Base-by-base conservation (phyloP, 2,113 vertebrate species). In the Channa argus region DNA sequence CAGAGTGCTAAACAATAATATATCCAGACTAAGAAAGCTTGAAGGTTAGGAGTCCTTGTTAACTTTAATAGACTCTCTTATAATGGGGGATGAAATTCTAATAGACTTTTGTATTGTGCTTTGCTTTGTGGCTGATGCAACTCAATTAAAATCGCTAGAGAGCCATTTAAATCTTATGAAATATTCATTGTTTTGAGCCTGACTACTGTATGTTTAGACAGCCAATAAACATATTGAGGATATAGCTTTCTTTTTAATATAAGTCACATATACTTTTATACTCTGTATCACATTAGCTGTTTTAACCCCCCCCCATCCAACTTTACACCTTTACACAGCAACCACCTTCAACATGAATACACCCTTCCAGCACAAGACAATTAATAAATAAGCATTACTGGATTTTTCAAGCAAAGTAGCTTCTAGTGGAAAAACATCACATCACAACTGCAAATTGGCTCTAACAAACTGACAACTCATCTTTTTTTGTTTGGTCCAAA, bases 31-130 rank as follows among this genome's bases (percentile, higher is more conserved):
- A 77, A 76, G 66, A 87, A 70, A 78, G 68, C 74, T 63, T 64
- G 79, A 85, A 86, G 82, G 89, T 91, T 90, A 88, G 63, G 80
- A 87, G 80, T 75, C 73, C 82, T 73, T 90, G 86, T 90, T 90
- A 88, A 85, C 81, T 89, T 88, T 87, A 78, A 89, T 76, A 86
- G 82, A 80, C 80, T 84, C 45, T 71, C 55, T 63, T 39, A 61
- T 70, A 77, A 86, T 53, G 70, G 39, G 46, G 58, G 56, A 71
- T 80, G 76, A 61, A 82, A 79, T 64, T 51, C 68, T 62, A 83
- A 89, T 77, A 66, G 62, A 76, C 77, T 73, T 80, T 47, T 59
- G 71, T 9, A 43, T 51, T 56, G 66, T 60, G 74, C 71, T 71
- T 71, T 78, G 51, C 74, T 86, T 69, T 83, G 72, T 58, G 61